These are phyloP conservation scores for Berghia stephanieae DNA, from an alignment of 1,140 invertebrate species.

Conservation along the genomic window DNA sequence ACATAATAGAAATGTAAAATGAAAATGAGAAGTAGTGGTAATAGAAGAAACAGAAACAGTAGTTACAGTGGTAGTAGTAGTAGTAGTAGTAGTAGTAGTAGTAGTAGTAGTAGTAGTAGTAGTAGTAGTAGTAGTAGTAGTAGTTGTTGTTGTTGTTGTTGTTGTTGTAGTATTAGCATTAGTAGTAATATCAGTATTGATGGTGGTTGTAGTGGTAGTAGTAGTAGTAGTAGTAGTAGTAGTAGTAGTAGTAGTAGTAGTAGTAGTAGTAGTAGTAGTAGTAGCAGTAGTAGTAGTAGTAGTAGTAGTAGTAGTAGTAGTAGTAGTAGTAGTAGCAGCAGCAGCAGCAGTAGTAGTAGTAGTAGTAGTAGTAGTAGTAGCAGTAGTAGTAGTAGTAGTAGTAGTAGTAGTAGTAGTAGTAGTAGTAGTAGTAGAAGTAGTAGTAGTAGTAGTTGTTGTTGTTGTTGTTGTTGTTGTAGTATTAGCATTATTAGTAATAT, in stretches of 20 bases:
- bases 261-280: not conserved
- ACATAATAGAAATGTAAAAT: no score
- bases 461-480: not conserved
- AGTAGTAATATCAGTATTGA: not conserved
- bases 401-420: not conserved
- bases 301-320: not conserved
- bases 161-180: not conserved
- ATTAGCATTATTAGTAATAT: not conserved
- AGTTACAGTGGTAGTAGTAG: not conserved
- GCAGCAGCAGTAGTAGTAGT: not conserved
- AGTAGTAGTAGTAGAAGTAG: not conserved
- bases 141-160: not conserved
- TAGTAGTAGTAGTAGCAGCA: not conserved
- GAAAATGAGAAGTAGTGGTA: not conserved
- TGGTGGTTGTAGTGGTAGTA: not conserved
- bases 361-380: not conserved
- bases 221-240: not conserved
- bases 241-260: slow-evolving; percentile 5
- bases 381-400: not conserved
- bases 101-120: not conserved
- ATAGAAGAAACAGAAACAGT: not conserved
- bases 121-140: slow-evolving; percentile 4
- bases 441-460: not conserved
- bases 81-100: slow-evolving; percentile 5
- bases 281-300: not conserved